These are phyloP conservation scores for Mellivora capensis DNA, from an alignment of 2,113 vertebrate species.

Conservation along the genomic window DNA sequence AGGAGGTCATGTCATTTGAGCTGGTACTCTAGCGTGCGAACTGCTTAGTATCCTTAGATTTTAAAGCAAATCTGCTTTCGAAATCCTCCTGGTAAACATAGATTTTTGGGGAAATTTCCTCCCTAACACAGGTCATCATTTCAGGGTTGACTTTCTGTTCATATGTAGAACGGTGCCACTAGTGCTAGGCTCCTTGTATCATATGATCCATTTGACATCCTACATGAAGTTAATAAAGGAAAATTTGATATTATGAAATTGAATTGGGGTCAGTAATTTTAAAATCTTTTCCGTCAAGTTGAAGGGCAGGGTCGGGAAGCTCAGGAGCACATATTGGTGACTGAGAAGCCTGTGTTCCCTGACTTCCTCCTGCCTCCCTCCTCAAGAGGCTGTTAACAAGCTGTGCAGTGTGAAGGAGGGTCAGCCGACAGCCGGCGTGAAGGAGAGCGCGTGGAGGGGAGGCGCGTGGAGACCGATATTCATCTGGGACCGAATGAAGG, in stretches of 20 bases:
- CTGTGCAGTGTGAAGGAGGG: rapidly evolving
- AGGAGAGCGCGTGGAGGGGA: rapidly evolving
- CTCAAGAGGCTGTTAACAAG: not conserved
- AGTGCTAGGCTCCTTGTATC: not conserved
- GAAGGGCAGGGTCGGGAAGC: not conserved
- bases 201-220: not conserved
- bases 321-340: not conserved
- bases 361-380: no score
- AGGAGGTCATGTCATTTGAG: not conserved
- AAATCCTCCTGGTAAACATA: not conserved
- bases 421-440: not conserved
- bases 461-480: not conserved
- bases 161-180: not conserved
- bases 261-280: not conserved
- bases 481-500: not conserved
- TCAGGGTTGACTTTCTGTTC: not conserved
- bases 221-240: not conserved
- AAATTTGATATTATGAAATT: not conserved
- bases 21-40: rapidly evolving
- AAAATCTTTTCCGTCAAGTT: not conserved
- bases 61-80: not conserved
- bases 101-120: not conserved
- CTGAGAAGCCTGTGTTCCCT: not conserved
- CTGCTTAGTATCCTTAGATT: not conserved
- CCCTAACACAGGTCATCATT: not conserved